phyloP scores from a whole-genome alignment of 2,113 vertebrate species.

The Amphiprion percula region DNA sequence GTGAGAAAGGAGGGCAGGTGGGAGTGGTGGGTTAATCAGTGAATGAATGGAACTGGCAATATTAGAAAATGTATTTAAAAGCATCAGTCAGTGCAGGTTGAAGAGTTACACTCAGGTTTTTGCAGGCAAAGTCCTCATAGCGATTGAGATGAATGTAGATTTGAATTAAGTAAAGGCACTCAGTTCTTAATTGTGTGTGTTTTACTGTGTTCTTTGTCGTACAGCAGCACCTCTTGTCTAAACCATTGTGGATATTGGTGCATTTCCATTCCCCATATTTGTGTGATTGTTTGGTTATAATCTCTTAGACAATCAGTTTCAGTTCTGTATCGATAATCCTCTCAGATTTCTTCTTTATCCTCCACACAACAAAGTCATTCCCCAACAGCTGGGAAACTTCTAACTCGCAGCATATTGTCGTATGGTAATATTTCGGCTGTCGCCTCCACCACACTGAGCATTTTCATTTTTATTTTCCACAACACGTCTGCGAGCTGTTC shows the following conservation, averaged over 20 bases:
- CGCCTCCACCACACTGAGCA: not conserved
- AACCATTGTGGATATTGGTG: slow-evolving; percentile 21
- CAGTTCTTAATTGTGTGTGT: not conserved
- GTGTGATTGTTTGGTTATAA: slow-evolving; percentile 22
- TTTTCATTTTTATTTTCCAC: slow-evolving; percentile 26
- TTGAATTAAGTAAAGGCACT: not conserved
- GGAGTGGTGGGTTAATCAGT: not conserved
- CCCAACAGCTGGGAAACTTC: slow-evolving; percentile 3
- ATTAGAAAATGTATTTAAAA: too few relatives aligned
- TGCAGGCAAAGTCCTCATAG: too few relatives aligned
- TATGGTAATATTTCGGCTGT: slow-evolving; percentile 15
- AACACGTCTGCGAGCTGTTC: slow-evolving; percentile 14
- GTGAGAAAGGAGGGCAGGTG: not conserved
- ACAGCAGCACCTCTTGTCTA: not conserved
- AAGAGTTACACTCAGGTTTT: too few relatives aligned
- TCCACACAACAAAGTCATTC: slow-evolving; percentile 26
- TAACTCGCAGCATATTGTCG: slow-evolving; percentile 10
- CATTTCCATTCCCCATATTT: slow-evolving; percentile 22
- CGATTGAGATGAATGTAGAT: too few relatives aligned
- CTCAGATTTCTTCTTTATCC: slow-evolving; percentile 35
- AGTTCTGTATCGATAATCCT: slow-evolving; percentile 38
- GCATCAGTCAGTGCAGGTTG: too few relatives aligned
- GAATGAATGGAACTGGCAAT: too few relatives aligned
- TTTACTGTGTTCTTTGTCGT: slow-evolving; percentile 2
- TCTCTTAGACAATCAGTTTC: slow-evolving; percentile 45